Evolutionary conservation across 2,113 vertebrate species (phyloP).

Genomic region (Ctenodactylus gundi): DNA sequence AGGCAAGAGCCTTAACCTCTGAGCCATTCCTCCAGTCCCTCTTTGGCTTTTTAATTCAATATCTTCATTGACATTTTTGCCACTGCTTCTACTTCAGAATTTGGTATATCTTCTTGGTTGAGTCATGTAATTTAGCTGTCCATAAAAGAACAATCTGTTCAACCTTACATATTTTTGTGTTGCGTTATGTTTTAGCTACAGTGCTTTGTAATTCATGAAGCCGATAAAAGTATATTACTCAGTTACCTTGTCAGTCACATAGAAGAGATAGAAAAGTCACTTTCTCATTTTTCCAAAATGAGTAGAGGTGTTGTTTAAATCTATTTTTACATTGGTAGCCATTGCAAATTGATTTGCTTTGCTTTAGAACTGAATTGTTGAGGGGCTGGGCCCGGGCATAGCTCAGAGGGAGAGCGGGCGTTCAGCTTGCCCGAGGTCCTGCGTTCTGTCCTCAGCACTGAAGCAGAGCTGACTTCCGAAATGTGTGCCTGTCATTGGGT

Average conservation of each 20-base stretch:
- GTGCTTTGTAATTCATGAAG: conserved; percentile 20
- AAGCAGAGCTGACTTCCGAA: no score
- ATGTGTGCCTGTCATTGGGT: conserved; percentile 36
- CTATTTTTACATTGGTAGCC: not conserved
- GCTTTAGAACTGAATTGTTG: not conserved
- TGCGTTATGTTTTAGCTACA: not conserved
- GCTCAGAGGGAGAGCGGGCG: no score
- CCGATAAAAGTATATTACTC: not conserved
- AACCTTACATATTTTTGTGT: not conserved
- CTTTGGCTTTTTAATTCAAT: conserved; percentile 40
- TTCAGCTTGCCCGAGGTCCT: no score
- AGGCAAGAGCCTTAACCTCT: no score
- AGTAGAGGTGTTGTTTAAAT: not conserved
- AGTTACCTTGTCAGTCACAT: not conserved
- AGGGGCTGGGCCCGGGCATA: no score
- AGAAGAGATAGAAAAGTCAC: conserved; percentile 10
- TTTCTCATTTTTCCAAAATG: conserved; percentile 5
- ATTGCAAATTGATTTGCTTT: conserved; percentile 19
- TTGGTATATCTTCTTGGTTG: not conserved
- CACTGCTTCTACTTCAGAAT: not conserved
- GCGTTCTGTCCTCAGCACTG: no score
- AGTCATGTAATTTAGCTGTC: not conserved
- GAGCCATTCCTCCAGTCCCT: no score
- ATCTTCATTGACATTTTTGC: conserved; percentile 6
- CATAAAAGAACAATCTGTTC: not conserved